phyloP scores from a whole-genome alignment of 1,140 invertebrate species.

The Acyrthosiphon pisum region DNA sequence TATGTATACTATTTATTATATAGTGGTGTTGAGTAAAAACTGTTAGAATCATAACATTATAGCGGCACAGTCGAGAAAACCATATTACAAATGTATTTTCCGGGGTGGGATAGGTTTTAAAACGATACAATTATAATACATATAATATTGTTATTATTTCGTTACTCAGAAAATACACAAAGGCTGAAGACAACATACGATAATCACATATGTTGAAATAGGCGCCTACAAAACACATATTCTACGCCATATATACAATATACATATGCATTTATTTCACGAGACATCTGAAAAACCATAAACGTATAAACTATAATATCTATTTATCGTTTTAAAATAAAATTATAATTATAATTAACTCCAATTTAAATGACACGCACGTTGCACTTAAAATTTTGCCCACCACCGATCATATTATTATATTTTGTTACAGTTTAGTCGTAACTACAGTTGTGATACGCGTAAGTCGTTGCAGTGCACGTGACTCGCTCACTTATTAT shows the following conservation, averaged over 20 bases:
- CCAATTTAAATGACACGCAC: background rate
- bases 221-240: background rate
- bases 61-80: background rate
- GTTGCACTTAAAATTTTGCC: background rate
- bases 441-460: background rate
- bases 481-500: background rate
- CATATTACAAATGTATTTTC: background rate
- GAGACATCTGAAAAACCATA: background rate
- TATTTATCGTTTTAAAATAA: background rate
- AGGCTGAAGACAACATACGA: background rate
- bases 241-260: too few relatives aligned
- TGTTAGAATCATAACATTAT: background rate
- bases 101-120: background rate
- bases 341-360: background rate
- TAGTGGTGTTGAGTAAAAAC: background rate
- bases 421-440: background rate
- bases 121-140: background rate
- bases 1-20: background rate
- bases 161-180: background rate
- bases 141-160: background rate
- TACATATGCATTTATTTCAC: background rate
- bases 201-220: background rate
- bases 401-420: background rate
- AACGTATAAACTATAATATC: background rate
- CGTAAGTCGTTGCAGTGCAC: background rate